Base-by-base conservation (phyloP, 2,797 vertebrate genomes). In the Knipowitschia caucasica region DNA sequence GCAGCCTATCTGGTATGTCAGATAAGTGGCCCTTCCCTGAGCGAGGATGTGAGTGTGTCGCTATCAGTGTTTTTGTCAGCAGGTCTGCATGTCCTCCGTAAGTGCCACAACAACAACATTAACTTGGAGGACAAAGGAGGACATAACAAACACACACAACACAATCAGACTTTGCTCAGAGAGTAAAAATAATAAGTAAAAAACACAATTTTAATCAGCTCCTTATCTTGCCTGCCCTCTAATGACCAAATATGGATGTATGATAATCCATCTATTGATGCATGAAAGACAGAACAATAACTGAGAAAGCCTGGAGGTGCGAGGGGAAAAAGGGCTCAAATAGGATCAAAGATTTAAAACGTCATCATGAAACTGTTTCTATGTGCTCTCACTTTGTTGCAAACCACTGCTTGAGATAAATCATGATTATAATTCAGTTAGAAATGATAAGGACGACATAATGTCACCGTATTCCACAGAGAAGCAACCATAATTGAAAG, bases 221-320 rank as follows among this genome's bases (percentile, higher is more conserved):
- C 62, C 77, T 79, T 82, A 81, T 88, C 83, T 84, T 83, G 84
- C 84, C 76, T 85, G 83, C 78, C 79, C 83, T 84, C 79, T 77
- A 86, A 86, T 86, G 81, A 86, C 73, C 75, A 25, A 82, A 78
- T 50, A 81, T 64, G 81, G 75, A 81, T 83, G 77, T 85, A 79
- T 84, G 84, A 85, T 85, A 84, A 86, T 82, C 79, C 84, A 82
- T 79, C 82, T 82, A 83, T 82, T 69, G 81, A 81, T 84, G 81
- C 84, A 85, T 87, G 85, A 87, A 86, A 84, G 85, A 79, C 82
- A 70, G 71, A 78, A 85, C 78, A 80, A 82, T 79, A 84, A 80
- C 79, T 62, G 50, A 59, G 55, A 44, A 59, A 56, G 73, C 62
- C 75, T 53, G 71, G 69, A 69, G 55, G 58, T 49, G 53, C 46